Percentiles rank a stretch among this genome's conserved stretches.
phyloP scores from a whole-genome alignment of 1,140 invertebrate species.

The Drosophila repleta region DNA sequence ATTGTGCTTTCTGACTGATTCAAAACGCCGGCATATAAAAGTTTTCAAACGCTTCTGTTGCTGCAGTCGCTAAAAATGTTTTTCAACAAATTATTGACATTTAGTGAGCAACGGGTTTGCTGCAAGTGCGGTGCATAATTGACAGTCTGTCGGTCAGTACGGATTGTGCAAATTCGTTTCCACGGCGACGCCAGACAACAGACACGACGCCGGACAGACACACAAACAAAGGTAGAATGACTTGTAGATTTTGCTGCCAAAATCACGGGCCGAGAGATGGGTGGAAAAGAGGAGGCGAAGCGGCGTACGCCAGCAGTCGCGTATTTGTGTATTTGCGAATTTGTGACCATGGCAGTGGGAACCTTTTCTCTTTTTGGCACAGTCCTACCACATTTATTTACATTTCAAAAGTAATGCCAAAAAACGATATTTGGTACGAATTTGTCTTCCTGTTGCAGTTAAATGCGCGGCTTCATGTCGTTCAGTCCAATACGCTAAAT shows the following conservation, averaged over 20 bases:
- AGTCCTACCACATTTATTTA: conserved; percentile 8
- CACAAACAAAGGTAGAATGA: conserved; percentile 66
- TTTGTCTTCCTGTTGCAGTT: conserved; percentile 41
- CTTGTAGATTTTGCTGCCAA: conserved; percentile 71
- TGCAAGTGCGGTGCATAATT: background rate
- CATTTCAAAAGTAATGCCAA: conserved; percentile 32
- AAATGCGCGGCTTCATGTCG: conserved; percentile 56
- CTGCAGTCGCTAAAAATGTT: conserved; percentile 5
- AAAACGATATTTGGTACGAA: conserved; percentile 31
- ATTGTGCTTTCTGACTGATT: background rate
- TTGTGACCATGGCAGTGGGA: conserved; percentile 13
- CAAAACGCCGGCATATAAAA: conserved; percentile 33
- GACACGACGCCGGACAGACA: conserved; percentile 17
- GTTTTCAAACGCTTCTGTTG: conserved; percentile 28
- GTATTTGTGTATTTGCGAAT: no score
- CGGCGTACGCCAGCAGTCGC: background rate
- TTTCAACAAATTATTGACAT: background rate
- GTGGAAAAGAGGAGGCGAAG: background rate
- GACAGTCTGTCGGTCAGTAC: background rate
- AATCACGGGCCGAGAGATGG: conserved; percentile 25
- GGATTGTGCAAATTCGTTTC: conserved; percentile 16
- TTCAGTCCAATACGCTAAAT: conserved; percentile 56
- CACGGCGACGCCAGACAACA: conserved; percentile 18
- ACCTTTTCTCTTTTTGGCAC: conserved; percentile 40
- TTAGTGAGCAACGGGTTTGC: background rate